Evolutionary conservation across 2,888 invertebrate genomes (phyloP), one percentile per base, ranked within the genome.

Genomic region (Marasmarcha lunaedactyla): DNA sequence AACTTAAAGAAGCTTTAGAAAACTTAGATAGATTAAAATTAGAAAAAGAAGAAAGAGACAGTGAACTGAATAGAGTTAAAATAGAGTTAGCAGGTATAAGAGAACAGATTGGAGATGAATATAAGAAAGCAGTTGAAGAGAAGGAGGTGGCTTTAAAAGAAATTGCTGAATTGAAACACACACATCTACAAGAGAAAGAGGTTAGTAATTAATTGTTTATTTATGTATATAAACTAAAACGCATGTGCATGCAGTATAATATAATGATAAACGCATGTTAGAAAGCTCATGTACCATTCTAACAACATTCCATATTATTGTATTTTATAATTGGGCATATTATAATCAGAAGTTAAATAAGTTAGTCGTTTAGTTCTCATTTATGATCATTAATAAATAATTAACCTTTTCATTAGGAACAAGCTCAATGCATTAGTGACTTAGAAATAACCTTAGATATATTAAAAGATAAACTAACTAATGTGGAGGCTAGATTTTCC

Each of bases 111-210:
- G 72, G 70, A 4, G 72, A 78, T 41, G 78, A 81, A 37, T 73
- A 69, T 47, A 76, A 71, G 47, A 76, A 59, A 51, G 69, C 62
- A 5, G 48, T 69, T 1, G 66, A 73, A 50, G 74, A 81, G 47
- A 78, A 64, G 48, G 76, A 78, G 43, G 55, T 56, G 1, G 79
- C 71, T 0, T 43, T 72, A 15, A 67, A 67, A 51, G 59, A 72
- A 54, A 52, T 79, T 5, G 54, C 57, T 1, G 70, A 71, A 41
- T 45, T 81, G 36, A 71, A 57, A 27, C 62, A 66, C 43, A 62
- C 65, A 38, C 60, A 71, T 52, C 59, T 60, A 48, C 68, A 68
- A 43, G 81, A 83, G 37, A 81, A 77, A 53, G 68, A 81, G 81
- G 83, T 83, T 47, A 65, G 78, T 67, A 44, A 13, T 6, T 25